Percentiles rank a stretch among this genome's conserved stretches.
These are phyloP conservation scores for Trinectes maculatus DNA, from an alignment of 2,113 vertebrate species.

Conservation along the genomic window DNA sequence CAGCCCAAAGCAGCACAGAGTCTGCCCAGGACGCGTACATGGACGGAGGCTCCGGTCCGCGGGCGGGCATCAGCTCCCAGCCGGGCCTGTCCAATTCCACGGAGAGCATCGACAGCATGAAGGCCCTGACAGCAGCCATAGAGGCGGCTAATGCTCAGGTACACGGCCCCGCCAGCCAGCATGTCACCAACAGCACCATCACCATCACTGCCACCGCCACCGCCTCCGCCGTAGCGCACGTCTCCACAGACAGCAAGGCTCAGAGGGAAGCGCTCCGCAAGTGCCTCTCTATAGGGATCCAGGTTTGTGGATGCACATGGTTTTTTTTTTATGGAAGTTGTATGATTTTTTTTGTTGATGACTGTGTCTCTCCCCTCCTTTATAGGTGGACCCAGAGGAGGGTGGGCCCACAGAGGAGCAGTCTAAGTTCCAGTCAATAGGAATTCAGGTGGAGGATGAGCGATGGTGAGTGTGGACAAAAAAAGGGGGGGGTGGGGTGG, in stretches of 20 bases:
- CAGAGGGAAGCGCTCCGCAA: constrained; percentile 91
- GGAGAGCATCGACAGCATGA: constrained; percentile 99
- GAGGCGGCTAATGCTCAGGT: constrained; percentile 98
- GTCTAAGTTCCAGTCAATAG: constrained; percentile 97
- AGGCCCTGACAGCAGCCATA: constrained; percentile 97
- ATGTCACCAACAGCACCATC: constrained; percentile 89
- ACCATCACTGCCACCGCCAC: constrained; percentile 77
- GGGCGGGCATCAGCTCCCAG: constrained; percentile 90
- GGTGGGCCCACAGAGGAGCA: constrained; percentile 83
- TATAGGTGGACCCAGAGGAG: constrained; percentile 95
- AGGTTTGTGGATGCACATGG: constrained; percentile 80
- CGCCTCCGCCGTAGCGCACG: constrained; percentile 51
- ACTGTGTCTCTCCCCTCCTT: constrained; percentile 11
- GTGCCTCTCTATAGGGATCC: constrained; percentile 96
- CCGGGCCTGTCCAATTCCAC: constrained; percentile 98
- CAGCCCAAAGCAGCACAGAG: constrained; percentile 99
- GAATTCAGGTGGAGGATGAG: constrained; percentile 98
- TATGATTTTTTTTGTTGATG: constrained; percentile 5
- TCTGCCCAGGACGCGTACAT: constrained; percentile 99
- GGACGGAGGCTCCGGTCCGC: constrained; percentile 88
- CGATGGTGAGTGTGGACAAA: constrained; percentile 87
- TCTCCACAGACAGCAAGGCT: constrained; percentile 56
- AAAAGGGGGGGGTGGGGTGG: neutral
- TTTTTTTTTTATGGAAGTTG: neutral
- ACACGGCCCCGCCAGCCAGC: constrained; percentile 95